These are phyloP conservation scores for Exaiptasia diaphana DNA, from an alignment of 64 coral and sea anemone species.

Conservation along the genomic window DNA sequence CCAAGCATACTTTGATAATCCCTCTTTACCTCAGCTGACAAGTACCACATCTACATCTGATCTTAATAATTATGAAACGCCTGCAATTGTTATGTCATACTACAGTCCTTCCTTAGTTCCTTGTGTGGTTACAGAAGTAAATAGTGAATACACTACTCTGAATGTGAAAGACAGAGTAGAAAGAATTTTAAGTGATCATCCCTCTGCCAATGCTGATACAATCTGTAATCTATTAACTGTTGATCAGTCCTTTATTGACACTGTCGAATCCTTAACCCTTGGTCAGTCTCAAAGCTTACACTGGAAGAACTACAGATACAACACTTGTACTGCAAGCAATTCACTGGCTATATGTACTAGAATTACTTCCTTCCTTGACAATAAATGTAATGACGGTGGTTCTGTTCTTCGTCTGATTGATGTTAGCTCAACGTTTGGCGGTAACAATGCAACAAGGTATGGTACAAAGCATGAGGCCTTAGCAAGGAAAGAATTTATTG, in stretches of 20 bases:
- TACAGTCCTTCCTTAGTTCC: slow-evolving; percentile 6
- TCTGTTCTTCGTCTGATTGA: not conserved
- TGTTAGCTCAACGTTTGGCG: not conserved
- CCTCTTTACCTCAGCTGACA: not conserved
- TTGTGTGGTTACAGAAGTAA: too few species aligned
- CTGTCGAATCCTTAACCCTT: slow-evolving; percentile 7
- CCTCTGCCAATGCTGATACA: not conserved
- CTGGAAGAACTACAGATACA: slow-evolving; percentile 12
- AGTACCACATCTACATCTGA: not conserved
- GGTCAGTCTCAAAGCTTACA: slow-evolving; percentile 4
- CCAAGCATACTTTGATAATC: slow-evolving; percentile 36
- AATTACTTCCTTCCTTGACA: not conserved
- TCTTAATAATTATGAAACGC: slow-evolving; percentile 16
- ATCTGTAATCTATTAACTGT: slow-evolving; percentile 12
- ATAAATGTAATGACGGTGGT: not conserved
- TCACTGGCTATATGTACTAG: slow-evolving; percentile 3
- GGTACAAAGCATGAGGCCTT: not conserved
- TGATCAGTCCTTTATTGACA: slow-evolving; percentile 28
- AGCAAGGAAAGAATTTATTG: slow-evolving; percentile 5
- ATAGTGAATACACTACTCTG: too few species aligned
- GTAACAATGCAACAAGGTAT: not conserved
- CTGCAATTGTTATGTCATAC: not conserved
- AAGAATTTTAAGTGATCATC: not conserved
- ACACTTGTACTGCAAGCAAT: slow-evolving; percentile 30
- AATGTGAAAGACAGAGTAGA: slow-evolving; percentile 14